phyloP scores from a whole-genome alignment of 2,888 invertebrate species.

The Tenodera sinensis region DNA sequence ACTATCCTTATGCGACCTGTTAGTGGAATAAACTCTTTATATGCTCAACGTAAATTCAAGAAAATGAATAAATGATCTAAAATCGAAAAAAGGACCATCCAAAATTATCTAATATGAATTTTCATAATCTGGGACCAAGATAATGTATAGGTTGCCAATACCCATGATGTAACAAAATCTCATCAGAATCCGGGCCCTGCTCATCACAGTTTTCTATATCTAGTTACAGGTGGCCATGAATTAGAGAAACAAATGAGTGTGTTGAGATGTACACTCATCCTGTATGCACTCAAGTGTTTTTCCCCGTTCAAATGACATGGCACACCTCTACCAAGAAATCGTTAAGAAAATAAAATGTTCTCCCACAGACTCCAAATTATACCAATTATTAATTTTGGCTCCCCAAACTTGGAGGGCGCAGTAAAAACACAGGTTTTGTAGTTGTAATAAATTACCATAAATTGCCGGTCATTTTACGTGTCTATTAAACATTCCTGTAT shows the following conservation, averaged over 20 bases:
- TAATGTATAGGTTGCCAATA: too few species aligned
- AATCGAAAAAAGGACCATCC: too few species aligned
- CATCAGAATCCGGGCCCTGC: too few species aligned
- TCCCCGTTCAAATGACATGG: background rate
- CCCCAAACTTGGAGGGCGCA: background rate
- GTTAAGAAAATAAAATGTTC: background rate
- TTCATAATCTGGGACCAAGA: too few species aligned
- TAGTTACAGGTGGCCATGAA: background rate
- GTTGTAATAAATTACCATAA: background rate
- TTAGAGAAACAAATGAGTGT: background rate
- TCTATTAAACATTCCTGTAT: background rate
- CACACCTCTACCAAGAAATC: background rate
- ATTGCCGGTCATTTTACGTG: background rate
- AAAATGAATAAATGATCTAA: too few species aligned
- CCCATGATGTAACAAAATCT: too few species aligned
- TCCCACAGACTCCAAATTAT: background rate
- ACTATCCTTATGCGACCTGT: too few species aligned
- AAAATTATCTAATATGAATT: too few species aligned
- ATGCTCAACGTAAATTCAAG: too few species aligned
- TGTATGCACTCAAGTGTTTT: background rate
- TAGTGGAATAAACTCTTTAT: too few species aligned
- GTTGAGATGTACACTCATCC: background rate
- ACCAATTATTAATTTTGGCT: background rate
- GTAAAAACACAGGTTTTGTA: background rate
- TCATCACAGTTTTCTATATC: too few species aligned